phyloP scores from a whole-genome alignment of 35 echinoderm and acorn worm genomes.

The Ptychodera flava region DNA sequence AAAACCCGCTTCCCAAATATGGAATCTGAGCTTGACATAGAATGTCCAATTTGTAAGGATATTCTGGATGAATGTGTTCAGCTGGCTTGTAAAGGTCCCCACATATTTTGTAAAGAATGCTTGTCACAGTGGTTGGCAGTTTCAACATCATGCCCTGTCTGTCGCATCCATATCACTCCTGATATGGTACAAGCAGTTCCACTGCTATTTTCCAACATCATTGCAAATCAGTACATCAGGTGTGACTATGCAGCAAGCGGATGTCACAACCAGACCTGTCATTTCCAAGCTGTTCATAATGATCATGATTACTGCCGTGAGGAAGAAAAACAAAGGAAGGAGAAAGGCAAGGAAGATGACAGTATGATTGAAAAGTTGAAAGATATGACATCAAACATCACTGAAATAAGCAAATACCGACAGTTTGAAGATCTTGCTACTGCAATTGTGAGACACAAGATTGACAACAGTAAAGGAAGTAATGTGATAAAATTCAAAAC shows the following conservation, averaged over 20 bases:
- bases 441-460: too few species aligned
- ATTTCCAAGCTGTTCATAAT: not conserved
- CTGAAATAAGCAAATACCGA: too few species aligned
- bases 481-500: too few species aligned
- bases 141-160: not conserved
- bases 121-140: not conserved
- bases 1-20: not conserved
- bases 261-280: not conserved
- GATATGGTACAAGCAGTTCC: not conserved
- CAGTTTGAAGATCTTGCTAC: too few species aligned
- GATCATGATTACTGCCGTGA: not conserved
- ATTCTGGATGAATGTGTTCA: not conserved
- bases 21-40: not conserved
- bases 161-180: not conserved
- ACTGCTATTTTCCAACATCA: not conserved
- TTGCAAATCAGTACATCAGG: not conserved
- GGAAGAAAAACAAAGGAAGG: not conserved
- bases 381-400: too few species aligned
- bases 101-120: not conserved
- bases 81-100: not conserved
- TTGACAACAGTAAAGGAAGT: too few species aligned
- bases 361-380: too few species aligned
- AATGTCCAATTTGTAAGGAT: not conserved
- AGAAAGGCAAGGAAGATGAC: not conserved
- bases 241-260: not conserved